A percentile compares a stretch with the other conserved stretches of the same genome.
Conservation (phyloP, 2,797 vertebrate species). For the Lepilemur ruficaudatus region DNA sequence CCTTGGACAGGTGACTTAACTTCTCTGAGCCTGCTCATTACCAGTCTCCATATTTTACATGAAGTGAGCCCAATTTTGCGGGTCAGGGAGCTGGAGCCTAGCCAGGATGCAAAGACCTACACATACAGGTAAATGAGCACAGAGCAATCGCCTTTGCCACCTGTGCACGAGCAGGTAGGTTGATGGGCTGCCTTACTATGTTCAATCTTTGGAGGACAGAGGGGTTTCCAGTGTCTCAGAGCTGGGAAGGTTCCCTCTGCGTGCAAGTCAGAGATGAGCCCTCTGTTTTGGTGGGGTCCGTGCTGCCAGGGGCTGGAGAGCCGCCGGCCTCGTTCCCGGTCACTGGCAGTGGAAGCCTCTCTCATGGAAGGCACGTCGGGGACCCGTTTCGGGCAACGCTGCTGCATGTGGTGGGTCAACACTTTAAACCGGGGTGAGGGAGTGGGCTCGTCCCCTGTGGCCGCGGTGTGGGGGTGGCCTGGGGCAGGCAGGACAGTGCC, state of each 20-base stretch:
- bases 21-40: background rate
- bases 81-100: too few relatives aligned
- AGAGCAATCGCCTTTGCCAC: background rate
- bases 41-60: background rate
- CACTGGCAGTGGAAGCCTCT: accelerated
- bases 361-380: accelerated
- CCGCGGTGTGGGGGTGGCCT: accelerated
- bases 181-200: background rate
- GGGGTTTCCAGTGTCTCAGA: background rate
- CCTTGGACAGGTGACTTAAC: accelerated
- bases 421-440: background rate
- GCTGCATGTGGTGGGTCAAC: accelerated
- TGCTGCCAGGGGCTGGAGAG: background rate
- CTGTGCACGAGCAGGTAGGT: background rate
- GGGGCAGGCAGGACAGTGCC: background rate
- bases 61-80: accelerated
- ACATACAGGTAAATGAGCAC: background rate
- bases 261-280: background rate
- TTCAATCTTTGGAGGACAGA: background rate
- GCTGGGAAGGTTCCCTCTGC: background rate
- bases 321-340: accelerated
- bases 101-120: background rate
- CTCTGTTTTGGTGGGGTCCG: accelerated
- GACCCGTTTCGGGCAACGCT: accelerated
- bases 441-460: accelerated